Percentiles rank a stretch among this genome's conserved stretches.
These are phyloP conservation scores for Drosophila pallidifrons DNA, from an alignment of 1,140 invertebrate genomes.

Conservation along the genomic window DNA sequence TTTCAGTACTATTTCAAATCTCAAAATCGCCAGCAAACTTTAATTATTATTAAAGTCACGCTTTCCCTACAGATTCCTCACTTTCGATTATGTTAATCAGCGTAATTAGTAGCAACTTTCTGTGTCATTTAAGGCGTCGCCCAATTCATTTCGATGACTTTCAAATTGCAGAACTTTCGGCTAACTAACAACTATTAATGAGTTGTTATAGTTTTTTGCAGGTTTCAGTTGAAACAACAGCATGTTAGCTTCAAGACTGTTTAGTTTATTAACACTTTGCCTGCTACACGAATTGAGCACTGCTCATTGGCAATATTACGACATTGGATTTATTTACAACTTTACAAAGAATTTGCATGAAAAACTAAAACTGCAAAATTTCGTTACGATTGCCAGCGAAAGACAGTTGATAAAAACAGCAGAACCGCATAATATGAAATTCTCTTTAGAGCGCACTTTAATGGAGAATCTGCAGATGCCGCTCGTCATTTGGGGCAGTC, in stretches of 20 bases:
- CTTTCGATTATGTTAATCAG: not conserved
- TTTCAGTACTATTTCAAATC: no score
- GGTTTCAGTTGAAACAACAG: conserved; percentile 8
- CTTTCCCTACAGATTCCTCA: not conserved
- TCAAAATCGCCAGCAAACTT: not conserved
- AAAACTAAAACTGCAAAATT: conserved; percentile 7
- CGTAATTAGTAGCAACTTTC: not conserved
- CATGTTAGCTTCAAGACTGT: conserved; percentile 17
- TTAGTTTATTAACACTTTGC: not conserved
- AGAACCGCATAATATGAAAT: not conserved
- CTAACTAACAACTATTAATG: not conserved
- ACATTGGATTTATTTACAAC: conserved; percentile 7
- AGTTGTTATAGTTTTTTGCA: not conserved
- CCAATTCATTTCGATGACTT: conserved; percentile 9
- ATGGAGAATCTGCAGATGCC: conserved; percentile 44
- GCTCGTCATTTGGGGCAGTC: conserved; percentile 37
- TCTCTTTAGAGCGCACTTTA: conserved; percentile 47
- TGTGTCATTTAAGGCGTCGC: not conserved
- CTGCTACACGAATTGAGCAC: not conserved
- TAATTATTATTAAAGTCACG: not conserved
- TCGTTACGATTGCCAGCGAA: not conserved
- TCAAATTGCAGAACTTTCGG: not conserved
- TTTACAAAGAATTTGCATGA: conserved; percentile 8
- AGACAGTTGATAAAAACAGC: not conserved
- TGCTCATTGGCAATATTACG: not conserved